A percentile compares a stretch with the other conserved stretches of the same genome.
These are phyloP conservation scores for Labroides dimidiatus DNA, from an alignment of 2,797 vertebrate species.

Conservation along the genomic window DNA sequence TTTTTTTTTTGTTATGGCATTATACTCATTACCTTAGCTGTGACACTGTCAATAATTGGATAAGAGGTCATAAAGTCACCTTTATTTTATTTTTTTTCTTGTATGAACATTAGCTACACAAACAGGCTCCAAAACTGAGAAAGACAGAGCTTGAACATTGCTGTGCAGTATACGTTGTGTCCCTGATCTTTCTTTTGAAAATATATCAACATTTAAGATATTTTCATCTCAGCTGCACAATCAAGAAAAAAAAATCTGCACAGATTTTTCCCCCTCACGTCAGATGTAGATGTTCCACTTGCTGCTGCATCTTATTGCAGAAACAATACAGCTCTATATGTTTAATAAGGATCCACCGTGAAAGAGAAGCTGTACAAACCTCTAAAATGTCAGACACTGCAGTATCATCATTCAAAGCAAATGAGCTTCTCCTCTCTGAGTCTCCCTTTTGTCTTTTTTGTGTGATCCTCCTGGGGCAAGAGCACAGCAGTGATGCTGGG, in stretches of 20 bases:
- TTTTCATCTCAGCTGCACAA: neutral
- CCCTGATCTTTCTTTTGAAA: neutral
- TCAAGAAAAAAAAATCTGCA: slow-evolving; percentile 8
- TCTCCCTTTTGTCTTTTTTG: slow-evolving; percentile 57
- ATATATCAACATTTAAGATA: neutral
- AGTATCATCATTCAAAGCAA: slow-evolving; percentile 76
- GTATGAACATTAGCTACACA: slow-evolving; percentile 41
- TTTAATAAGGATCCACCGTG: slow-evolving; percentile 71
- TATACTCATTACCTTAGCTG: slow-evolving; percentile 79
- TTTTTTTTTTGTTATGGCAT: slow-evolving; percentile 64
- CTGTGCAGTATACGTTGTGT: neutral
- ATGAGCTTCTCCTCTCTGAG: slow-evolving; percentile 55
- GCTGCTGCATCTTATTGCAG: slow-evolving; percentile 44
- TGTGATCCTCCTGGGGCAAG: slow-evolving; percentile 56
- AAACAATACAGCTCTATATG: slow-evolving; percentile 33
- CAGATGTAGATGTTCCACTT: slow-evolving; percentile 17
- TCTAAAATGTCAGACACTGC: slow-evolving; percentile 78
- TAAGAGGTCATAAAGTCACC: slow-evolving; percentile 70
- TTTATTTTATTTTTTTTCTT: slow-evolving; percentile 67
- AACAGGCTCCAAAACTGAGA: slow-evolving; percentile 34
- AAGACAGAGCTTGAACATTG: neutral
- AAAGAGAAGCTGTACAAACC: slow-evolving; percentile 60
- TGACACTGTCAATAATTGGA: slow-evolving; percentile 79
- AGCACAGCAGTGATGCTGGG: slow-evolving; percentile 43
- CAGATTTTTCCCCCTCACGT: neutral